Evolutionary conservation across 35 echinoderm and acorn worm genomes (phyloP).

Genomic region (Nesometra sesokonis): DNA sequence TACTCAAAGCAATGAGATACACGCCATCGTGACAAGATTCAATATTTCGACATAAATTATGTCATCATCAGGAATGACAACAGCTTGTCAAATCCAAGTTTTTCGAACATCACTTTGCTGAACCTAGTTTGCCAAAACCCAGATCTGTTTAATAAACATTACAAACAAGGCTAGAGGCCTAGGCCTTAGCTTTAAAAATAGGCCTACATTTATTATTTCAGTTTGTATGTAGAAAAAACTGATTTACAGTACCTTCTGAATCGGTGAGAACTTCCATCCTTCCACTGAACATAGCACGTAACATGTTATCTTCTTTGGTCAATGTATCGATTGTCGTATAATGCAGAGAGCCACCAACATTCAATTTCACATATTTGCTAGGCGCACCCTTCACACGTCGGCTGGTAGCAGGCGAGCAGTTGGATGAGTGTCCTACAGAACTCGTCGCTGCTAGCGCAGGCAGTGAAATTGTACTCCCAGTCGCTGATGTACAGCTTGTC

Average conservation of each 20-base stretch:
- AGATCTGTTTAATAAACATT: too few species aligned
- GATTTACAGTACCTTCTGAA: conserved; percentile 64
- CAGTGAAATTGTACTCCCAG: not conserved
- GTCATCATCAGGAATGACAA: too few species aligned
- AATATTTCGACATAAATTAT: too few species aligned
- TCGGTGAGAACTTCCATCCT: conserved; percentile 98
- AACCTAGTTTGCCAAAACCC: too few species aligned
- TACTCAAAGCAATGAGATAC: too few species aligned
- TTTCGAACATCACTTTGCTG: too few species aligned
- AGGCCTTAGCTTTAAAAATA: too few species aligned
- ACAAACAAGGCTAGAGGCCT: too few species aligned
- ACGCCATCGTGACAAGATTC: too few species aligned
- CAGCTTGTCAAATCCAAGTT: too few species aligned
- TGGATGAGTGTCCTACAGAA: not conserved
- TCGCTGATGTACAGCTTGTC: not conserved
- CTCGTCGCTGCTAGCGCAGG: not conserved
- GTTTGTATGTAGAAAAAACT: not conserved
- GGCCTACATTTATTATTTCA: too few species aligned
- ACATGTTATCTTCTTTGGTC: conserved; percentile 97
- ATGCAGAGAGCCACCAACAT: conserved; percentile 87
- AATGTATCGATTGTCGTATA: conserved; percentile 96
- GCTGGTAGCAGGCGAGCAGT: not conserved
- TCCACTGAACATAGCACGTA: conserved; percentile 97
- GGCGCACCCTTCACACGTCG: conserved; percentile 48
- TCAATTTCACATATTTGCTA: conserved; percentile 96